phyloP scores from a whole-genome alignment of 2,113 vertebrate species.

The Cacatua alba region DNA sequence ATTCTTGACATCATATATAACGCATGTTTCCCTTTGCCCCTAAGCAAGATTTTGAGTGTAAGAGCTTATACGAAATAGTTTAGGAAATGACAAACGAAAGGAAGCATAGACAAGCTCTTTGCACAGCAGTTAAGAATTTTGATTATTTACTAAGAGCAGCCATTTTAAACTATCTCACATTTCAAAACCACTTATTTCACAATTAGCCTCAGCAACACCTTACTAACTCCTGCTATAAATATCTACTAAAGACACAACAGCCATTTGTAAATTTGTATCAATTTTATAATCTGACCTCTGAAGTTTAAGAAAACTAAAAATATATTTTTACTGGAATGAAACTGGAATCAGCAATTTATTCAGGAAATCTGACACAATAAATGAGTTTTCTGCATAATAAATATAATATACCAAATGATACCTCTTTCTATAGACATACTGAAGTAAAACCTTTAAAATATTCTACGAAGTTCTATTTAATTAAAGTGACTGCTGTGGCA shows the following conservation, averaged over 20 bases:
- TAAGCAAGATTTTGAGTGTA: not conserved
- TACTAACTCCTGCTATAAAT: not conserved
- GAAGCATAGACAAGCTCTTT: not conserved
- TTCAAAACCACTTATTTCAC: conserved; percentile 6
- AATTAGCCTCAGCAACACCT: conserved; percentile 18
- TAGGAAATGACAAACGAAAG: not conserved
- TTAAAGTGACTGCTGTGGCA: not conserved
- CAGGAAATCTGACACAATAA: not conserved
- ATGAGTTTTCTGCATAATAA: not conserved
- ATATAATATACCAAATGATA: not conserved
- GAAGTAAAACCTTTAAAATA: not conserved
- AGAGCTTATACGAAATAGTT: not conserved
- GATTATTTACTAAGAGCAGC: not conserved
- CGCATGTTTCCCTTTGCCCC: not conserved
- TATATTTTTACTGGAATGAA: not conserved
- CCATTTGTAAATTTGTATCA: not conserved
- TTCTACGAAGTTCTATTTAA: not conserved
- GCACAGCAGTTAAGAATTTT: not conserved
- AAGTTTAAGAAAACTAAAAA: not conserved
- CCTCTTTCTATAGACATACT: not conserved
- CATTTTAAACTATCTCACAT: not conserved
- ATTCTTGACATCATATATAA: not conserved
- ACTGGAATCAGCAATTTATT: not conserved
- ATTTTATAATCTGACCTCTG: not conserved
- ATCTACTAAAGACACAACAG: not conserved